Base-by-base conservation (phyloP, 2,888 invertebrate species). In the Cynaeus angustus region DNA sequence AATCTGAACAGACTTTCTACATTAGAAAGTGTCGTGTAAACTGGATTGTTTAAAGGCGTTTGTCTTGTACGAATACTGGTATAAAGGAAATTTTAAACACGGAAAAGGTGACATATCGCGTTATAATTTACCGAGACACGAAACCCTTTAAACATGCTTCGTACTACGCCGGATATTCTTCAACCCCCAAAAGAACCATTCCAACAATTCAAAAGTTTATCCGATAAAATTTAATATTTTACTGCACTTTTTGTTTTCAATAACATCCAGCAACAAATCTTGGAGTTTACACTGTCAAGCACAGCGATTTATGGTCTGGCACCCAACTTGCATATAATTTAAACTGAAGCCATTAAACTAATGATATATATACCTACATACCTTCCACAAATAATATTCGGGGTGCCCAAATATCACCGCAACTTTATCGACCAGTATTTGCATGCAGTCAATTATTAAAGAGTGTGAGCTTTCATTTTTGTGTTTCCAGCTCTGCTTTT, bases 11-110 rank as follows among this genome's bases (percentile, higher is more conserved):
- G 38, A 55, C 38, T 52, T 52, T 52, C 30, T 37, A 33, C 13
- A 53, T 38, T 55, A 38, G 55, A 55, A 55, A 55, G 55, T 38
- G 38, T 14, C 55, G 55, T 38, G 37, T 38, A 12, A 38, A 38
- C 12, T 33, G 13, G 38, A 55, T 53, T 7, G 33, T 33, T 53
- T 33, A 33, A 26, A 9, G 12, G 33, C 52, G 21, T 46, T 46
- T 46, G 10, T 53, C 30, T 53, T 28, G 28, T n/a, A n/a, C n/a
- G 12, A 52, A 30, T 38, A n/a, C 9, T 41, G 41, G n/a, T 7
- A 28, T 28, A 28, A 41, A 41, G 50, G 50, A 50, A 46, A 28
- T 50, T 50, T 28, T 46, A 37, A 37, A 37, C n/a, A 37, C 21
- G 37, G 37, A n/a, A 37, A n/a, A 37, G 37, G 37, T 37, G 37